Evolutionary conservation across 92 coral and sea anemone genomes (phyloP), one percentile per base, ranked within the genome.

Genomic region (Epizoanthus scotinus): DNA sequence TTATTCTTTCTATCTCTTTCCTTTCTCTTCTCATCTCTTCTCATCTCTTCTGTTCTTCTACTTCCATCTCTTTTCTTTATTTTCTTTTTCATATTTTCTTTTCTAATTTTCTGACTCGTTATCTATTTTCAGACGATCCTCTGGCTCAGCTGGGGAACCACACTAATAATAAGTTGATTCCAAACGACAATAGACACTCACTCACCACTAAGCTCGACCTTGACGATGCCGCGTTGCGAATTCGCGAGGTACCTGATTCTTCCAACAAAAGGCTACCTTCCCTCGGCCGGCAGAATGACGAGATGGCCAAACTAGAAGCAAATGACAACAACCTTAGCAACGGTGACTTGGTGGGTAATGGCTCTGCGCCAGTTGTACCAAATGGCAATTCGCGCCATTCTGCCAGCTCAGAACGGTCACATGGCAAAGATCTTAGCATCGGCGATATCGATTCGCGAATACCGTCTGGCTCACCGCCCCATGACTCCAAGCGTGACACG

Each of bases 301-400:
- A 53, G 10, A 87, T 85, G 70, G 94, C 89, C 63, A 83, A 85
- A 75, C 83, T 79, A 14, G 97, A 83, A 20, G 55, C 90, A 28
- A 93, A 82, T 40, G 97, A 90, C 13, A 86, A 84, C 84, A 93
- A 85, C 55, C 91, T 90, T 8, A 92, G 94, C 74, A 93, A 93
- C 79, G 97, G 97, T 17, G 97, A 93, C 71, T 86, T 93, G 52
- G 97, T 93, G 17, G 94, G 90, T 40, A 93, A 93, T 70, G 98
- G 95, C 53, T 88, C 94, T 14, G 98, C 98, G 10, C 94, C 91
- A 7, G 89, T 94, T 40, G 93, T 93, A 25, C 91, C 93, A 17
- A 96, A 96, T 55, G 99, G 99, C 15, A 96, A 96, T 71, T 96
- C 99, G n/a, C 94, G 95, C 78, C 88, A 90, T 44, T 93, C 97